Evolutionary conservation across 2,888 invertebrate genomes (phyloP).

Genomic region (Caenorhabditis imperialis): DNA sequence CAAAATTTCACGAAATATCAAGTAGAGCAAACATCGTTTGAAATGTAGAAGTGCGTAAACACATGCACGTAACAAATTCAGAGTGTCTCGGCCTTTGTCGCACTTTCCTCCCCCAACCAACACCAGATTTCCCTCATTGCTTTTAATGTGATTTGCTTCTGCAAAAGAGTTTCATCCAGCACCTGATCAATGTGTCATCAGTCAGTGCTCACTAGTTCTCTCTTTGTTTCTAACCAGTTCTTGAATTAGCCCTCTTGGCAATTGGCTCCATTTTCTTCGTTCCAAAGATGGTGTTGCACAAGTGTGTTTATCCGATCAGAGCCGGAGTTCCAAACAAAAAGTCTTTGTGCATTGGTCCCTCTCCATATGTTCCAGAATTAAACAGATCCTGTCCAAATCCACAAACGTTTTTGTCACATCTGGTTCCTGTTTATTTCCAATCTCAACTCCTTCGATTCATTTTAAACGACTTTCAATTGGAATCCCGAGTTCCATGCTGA

Average conservation of each 20-base stretch:
- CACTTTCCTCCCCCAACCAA: conserved; percentile 25
- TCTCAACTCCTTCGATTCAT: conserved; percentile 38
- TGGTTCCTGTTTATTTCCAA: conserved; percentile 53
- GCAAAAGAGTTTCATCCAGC: not conserved
- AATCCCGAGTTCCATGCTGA: conserved; percentile 5
- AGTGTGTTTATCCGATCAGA: too few species aligned
- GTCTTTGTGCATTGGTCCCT: conserved; percentile 26
- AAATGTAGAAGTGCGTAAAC: conserved; percentile 31
- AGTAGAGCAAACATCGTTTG: conserved; percentile 33
- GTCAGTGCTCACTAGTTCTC: not conserved
- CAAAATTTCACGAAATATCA: too few species aligned
- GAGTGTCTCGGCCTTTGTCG: conserved; percentile 14
- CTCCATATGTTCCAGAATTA: conserved; percentile 14
- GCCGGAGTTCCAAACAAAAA: too few species aligned
- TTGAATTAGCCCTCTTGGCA: not conserved
- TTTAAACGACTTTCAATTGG: conserved; percentile 31
- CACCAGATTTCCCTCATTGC: conserved; percentile 46
- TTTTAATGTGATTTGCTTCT: conserved; percentile 46
- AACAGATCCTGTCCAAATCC: conserved; percentile 22
- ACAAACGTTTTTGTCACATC: conserved; percentile 45
- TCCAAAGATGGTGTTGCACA: too few species aligned
- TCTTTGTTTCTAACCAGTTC: not conserved
- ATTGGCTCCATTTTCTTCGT: not conserved
- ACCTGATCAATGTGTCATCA: conserved; percentile 2
- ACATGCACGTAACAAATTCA: conserved; percentile 41